Conservation (phyloP, 2,113 vertebrate genomes). For the Oncorhynchus gorbuscha region DNA sequence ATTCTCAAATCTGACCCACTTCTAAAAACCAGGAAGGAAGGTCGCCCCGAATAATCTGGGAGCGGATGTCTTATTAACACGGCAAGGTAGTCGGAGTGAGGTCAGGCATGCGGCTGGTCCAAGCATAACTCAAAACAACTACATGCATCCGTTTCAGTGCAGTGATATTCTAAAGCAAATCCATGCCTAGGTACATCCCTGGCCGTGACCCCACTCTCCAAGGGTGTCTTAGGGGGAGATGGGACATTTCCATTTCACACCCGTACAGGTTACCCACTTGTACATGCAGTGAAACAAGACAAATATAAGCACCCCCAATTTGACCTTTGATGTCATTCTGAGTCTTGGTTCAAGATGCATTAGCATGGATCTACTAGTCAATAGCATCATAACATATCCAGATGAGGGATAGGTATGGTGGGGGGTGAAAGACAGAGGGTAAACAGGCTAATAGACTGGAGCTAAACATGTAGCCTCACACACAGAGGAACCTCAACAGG, state of each 20-base stretch:
- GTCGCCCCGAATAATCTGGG: slow-evolving; percentile 9
- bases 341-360: not conserved
- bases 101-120: not conserved
- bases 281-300: too few relatives aligned
- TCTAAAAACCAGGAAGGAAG: slow-evolving; percentile 11
- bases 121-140: not conserved
- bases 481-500: not conserved
- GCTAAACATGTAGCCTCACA: not conserved
- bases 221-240: too few relatives aligned
- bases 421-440: not conserved
- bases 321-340: not conserved
- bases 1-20: slow-evolving; percentile 34
- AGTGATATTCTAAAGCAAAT: not conserved
- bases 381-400: not conserved
- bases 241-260: too few relatives aligned
- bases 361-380: not conserved
- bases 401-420: not conserved
- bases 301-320: not conserved
- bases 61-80: slow-evolving; percentile 12
- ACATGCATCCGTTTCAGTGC: not conserved
- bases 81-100: slow-evolving; percentile 8
- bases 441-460: not conserved
- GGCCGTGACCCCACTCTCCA: too few relatives aligned
- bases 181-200: too few relatives aligned
- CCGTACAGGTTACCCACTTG: too few relatives aligned